Evolutionary conservation across 2,797 vertebrate genomes (phyloP), one percentile per base, ranked within the genome.

Genomic region (Orestias chungarensis): DNA sequence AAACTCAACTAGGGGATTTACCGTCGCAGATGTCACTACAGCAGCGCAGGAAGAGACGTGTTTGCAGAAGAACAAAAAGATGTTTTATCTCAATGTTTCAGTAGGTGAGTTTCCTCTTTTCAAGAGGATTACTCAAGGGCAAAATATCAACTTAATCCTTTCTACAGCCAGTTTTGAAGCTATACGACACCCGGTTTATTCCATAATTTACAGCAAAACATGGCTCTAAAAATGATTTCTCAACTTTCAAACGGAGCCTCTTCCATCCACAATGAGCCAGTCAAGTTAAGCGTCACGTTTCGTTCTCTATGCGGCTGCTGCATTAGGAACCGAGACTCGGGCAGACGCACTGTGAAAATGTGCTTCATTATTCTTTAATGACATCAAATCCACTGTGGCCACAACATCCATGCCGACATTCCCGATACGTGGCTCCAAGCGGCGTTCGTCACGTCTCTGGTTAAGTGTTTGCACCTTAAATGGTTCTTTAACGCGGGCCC

Each of bases 401-500:
- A 69, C 70, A 59, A 25, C 20, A 64, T 57, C 29, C 31, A 43
- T 61, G 59, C 68, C 74, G 47, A 73, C 27, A 61, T 29, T 77
- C 66, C 57, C 71, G 72, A 76, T 43, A 70, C 61, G 62, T 65
- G 17, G 15, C 72, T 78, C 75, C 70, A 70, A 79, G 78, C 74
- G 81, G 49, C 68, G 84, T 70, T 70, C 66, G 54, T 68, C 35
- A 68, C 42, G 70, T 82, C 64, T 73, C 70, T 44, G 55, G 64
- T 70, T 82, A 62, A 66, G 67, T 75, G 79, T 89, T 74, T 78
- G 75, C 71, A 57, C 68, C 65, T 73, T 57, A 25, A 40, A 40
- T 79, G 65, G 82, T 83, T 64, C 76, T 69, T 74, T 55, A 49
- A 42, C 75, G n/a, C 75, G 44, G 38, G 38, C 4, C n/a, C 40